Base-by-base conservation (phyloP, 2,113 vertebrate species). In the Mesocricetus auratus region DNA sequence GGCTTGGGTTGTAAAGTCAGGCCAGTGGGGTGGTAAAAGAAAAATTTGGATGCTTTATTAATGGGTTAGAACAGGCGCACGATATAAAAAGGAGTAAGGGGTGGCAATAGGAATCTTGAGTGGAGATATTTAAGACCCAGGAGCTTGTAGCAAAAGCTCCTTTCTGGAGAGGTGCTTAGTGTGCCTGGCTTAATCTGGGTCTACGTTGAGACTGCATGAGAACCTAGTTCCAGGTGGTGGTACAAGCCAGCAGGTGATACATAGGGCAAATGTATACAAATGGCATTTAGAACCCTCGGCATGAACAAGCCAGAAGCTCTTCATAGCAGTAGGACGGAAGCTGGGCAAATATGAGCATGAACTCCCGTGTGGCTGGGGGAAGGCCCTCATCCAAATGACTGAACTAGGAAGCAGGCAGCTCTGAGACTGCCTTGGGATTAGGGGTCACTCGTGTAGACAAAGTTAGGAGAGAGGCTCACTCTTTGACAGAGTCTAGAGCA, bases 201-300 rank as follows among this genome's bases (percentile, higher is more conserved):
- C 6, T 19, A 4, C 64, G 19, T 12, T 3, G 47, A 89, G 58
- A 33, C 42, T 47, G 19, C 31, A 6, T 42, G 42, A 45, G 39
- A 42, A 15, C 13, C 64, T 5, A 13, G 15, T 53, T 79, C 47
- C 1, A 15, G 36, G 56, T 21, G 69, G 29, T 3, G 3, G 4
- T 45, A 53, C 3, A 8, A 82, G 11, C 74, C 62, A 7, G 68
- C 47, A 62, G 10, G 21, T 3, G 53, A 2, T 21, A 1, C 1
- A 3, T 5, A 8, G 13, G 24, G 16, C 22, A 1, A 36, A 11
- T 0, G 60, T 12, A 0, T 13, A 0, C 21, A 1, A 9, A 0
- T 47, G 42, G 31, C 0, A 2, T 8, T 22, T 22, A 60, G 74
- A 71, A 47, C n/a, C 39, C 13, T 36, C 2, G 31, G 50, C 7